Percentiles rank a stretch among this genome's conserved stretches.
These are phyloP conservation scores for Columbina picui DNA, from an alignment of 2,113 vertebrate genomes.

Conservation along the genomic window DNA sequence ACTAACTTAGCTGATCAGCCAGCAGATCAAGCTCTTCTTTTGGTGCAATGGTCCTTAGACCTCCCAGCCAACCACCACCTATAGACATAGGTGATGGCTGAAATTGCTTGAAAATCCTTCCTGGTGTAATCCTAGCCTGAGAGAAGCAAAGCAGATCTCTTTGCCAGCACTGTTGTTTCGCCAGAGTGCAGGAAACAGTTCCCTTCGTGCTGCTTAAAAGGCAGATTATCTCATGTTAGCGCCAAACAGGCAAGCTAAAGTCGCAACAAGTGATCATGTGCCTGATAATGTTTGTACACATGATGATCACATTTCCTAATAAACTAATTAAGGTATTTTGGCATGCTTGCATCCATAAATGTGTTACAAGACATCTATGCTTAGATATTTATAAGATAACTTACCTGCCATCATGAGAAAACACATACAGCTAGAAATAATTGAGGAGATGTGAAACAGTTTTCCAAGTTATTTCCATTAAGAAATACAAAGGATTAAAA, in stretches of 20 bases:
- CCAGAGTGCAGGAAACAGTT: not conserved
- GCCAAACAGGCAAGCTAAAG: not conserved
- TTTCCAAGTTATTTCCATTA: not conserved
- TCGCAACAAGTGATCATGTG: not conserved
- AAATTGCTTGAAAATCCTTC: not conserved
- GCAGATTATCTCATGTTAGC: not conserved
- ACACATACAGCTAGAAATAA: not conserved
- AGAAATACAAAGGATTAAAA: not conserved
- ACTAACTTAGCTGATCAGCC: constrained; percentile 14
- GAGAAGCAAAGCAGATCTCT: not conserved
- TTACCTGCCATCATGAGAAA: not conserved
- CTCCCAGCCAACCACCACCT: not conserved
- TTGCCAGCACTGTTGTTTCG: not conserved
- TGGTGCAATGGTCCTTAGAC: not conserved
- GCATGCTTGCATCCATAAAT: not conserved
- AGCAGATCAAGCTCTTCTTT: not conserved
- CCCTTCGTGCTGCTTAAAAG: not conserved
- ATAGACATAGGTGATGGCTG: not conserved
- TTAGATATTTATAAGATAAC: not conserved
- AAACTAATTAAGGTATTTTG: not conserved
- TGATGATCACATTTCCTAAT: not conserved
- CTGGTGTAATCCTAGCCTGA: not conserved
- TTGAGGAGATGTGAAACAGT: fast-evolving
- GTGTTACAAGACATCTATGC: not conserved
- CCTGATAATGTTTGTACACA: constrained; percentile 14